Evolutionary conservation across 2,797 vertebrate genomes (phyloP), one percentile per base, ranked within the genome.

Genomic region (Thalassophryne amazonica): DNA sequence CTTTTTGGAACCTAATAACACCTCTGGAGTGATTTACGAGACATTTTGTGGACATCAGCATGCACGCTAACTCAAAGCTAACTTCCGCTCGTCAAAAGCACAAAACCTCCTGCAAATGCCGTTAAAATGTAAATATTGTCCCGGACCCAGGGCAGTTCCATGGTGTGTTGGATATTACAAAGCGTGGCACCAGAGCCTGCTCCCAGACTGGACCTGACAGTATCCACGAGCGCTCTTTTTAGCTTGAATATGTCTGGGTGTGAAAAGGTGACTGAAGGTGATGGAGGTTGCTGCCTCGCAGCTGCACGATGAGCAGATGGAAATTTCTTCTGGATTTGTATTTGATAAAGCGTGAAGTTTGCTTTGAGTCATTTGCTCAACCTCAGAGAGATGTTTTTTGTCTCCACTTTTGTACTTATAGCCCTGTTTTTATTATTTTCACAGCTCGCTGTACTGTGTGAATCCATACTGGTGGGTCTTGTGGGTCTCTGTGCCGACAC

Each of bases 241-340:
- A n/a, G n/a, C n/a, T n/a, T 21, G 17, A 33, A 2, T 23, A 13
- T 16, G 23, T 49, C 49, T 27, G 12, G 23, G 18, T 53, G 46
- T 36, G 25, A 46, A 41, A 51, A 37, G 29, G n/a, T 11, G 25
- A 27, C 28, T 21, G 37, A 41, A 1, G 15, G 38, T 47, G 51
- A 45, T 59, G 33, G 23, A 4, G 55, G 60, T 66, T 45, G 30
- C 33, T 23, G 31, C 37, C 36, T 59, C 28, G 22, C 48, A 57
- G 37, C 24, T 47, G 22, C 46, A 13, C 34, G 24, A 34, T 19
- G 34, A 62, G 29, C 39, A 52, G 52, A 71, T 66, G 51, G 50
- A 65, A 51, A 46, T 50, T 53, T 62, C 21, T 43, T 43, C 41
- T 58, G 37, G 21, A 32, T 57, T 24, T 15, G 20, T 53, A 6